phyloP scores from a whole-genome alignment of 2,797 vertebrate species.

The Peromyscus aztecus region DNA sequence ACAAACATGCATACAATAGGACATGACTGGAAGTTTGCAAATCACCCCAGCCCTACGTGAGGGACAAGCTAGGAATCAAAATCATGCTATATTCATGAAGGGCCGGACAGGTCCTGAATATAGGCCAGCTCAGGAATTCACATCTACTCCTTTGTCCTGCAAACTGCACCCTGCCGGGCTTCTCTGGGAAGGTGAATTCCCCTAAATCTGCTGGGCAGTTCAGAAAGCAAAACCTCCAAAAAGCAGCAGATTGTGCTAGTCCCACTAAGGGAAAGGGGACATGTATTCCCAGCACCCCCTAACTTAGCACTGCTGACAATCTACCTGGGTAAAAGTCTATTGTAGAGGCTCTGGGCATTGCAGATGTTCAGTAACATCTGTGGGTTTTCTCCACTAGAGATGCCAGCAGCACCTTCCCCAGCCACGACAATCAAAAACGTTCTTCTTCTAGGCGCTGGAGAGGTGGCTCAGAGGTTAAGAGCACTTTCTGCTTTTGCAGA shows the following conservation, averaged over 20 bases:
- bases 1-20: neutral
- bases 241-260: conserved; percentile 5
- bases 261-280: conserved; percentile 12
- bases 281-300: neutral
- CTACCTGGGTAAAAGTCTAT: neutral
- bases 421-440: neutral
- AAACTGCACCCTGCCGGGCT: neutral
- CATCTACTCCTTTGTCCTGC: neutral
- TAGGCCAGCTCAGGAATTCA: neutral
- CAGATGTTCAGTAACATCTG: neutral
- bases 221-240: conserved; percentile 50
- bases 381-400: neutral
- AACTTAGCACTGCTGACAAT: neutral
- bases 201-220: neutral
- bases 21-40: conserved; percentile 24
- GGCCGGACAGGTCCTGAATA: neutral
- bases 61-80: neutral
- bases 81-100: neutral
- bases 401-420: neutral
- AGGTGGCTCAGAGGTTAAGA: neutral
- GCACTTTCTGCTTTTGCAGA: neutral
- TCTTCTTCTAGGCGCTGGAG: neutral
- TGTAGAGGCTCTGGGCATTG: neutral
- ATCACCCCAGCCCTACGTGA: neutral
- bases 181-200: conserved; percentile 51